These are phyloP conservation scores for Drosophila repleta DNA, from an alignment of 1,140 invertebrate genomes.

Conservation along the genomic window DNA sequence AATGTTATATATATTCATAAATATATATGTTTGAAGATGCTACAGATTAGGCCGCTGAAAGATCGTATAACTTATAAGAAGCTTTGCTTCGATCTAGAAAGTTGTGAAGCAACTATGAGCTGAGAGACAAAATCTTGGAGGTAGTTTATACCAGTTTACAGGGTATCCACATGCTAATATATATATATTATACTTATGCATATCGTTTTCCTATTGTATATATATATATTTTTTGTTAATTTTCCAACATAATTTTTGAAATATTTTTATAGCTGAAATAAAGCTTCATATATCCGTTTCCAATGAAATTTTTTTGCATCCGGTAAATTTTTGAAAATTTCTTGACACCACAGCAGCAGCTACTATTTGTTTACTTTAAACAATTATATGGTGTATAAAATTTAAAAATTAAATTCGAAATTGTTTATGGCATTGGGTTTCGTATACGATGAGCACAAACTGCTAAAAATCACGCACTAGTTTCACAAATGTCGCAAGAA, in stretches of 20 bases:
- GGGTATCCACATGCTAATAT: background rate
- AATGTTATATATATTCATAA: slow-evolving; percentile 20
- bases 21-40: background rate
- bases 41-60: background rate
- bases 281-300: slow-evolving; percentile 1
- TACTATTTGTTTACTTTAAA: slow-evolving; percentile 8
- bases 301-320: slow-evolving; percentile 5
- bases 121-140: background rate
- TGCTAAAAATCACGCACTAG: slow-evolving; percentile 44
- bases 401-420: slow-evolving; percentile 11
- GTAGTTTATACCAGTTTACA: background rate
- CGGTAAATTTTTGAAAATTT: slow-evolving; percentile 6
- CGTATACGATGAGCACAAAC: slow-evolving; percentile 22
- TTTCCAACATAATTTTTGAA: no score
- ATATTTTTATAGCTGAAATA: background rate
- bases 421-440: background rate
- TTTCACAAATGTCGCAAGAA: slow-evolving; percentile 53
- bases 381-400: slow-evolving; percentile 4
- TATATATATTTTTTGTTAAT: background rate
- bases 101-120: background rate
- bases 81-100: background rate
- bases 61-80: background rate
- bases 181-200: no score
- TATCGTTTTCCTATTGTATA: no score
- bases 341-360: background rate